Percentiles rank a stretch among this genome's conserved stretches.
These are phyloP conservation scores for Leptopilina syphax DNA, from an alignment of 2,888 invertebrate genomes.

Conservation along the genomic window DNA sequence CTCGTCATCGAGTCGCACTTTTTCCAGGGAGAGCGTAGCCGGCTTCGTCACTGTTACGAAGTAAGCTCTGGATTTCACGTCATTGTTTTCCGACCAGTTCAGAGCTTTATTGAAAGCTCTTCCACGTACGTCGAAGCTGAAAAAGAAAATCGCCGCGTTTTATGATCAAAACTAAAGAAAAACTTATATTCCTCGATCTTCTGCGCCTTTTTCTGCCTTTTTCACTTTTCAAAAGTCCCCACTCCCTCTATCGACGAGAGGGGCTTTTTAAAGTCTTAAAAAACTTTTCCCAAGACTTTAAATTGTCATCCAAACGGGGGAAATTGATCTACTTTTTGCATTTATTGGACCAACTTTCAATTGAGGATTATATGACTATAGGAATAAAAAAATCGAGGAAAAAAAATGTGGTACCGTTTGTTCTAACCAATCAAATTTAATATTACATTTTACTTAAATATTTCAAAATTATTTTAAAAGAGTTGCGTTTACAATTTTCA, in stretches of 20 bases:
- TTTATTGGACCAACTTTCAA: conserved; percentile 1
- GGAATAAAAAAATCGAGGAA: too few species aligned
- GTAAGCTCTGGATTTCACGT: conserved; percentile 78
- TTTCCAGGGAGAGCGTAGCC: conserved; percentile 77
- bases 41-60: conserved; percentile 79
- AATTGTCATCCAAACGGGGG: neutral
- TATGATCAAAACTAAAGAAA: conserved; percentile 13
- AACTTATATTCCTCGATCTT: neutral
- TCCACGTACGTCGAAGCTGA: conserved; percentile 79
- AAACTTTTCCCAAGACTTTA: conserved; percentile 15
- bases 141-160: conserved; percentile 52
- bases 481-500: too few species aligned
- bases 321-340: conserved; percentile 6
- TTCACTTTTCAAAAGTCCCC: neutral
- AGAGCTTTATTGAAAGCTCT: conserved; percentile 77
- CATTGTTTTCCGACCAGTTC: conserved; percentile 78
- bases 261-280: neutral
- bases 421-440: too few species aligned
- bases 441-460: too few species aligned
- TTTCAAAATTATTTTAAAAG: too few species aligned
- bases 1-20: conserved; percentile 75
- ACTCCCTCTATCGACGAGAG: neutral
- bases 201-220: neutral
- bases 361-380: too few species aligned
- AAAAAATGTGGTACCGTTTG: too few species aligned